phyloP scores from a whole-genome alignment of 2,888 invertebrate genomes.

The Acleris cristana region DNA sequence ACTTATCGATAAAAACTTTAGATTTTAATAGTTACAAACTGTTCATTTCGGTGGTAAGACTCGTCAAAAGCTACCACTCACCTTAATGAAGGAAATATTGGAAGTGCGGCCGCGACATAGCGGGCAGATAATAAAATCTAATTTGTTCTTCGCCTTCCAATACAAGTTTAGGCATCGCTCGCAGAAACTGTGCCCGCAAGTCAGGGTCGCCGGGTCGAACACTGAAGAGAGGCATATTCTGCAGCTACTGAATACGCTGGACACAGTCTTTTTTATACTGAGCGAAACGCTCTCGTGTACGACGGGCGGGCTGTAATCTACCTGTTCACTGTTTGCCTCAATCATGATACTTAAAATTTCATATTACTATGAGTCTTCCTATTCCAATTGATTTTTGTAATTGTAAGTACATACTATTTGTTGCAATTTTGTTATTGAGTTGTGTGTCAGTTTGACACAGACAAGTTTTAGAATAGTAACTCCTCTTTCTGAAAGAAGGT shows the following conservation, averaged over 20 bases:
- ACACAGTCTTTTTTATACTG: constrained; percentile 43
- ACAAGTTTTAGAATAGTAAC: neutral
- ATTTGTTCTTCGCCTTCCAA: constrained; percentile 56
- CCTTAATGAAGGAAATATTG: constrained; percentile 61
- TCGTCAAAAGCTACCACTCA: constrained; percentile 27
- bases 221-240: constrained; percentile 64
- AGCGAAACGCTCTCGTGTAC: constrained; percentile 11
- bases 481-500: constrained; percentile 1
- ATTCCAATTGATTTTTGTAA: neutral
- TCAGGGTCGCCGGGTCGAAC: constrained; percentile 54
- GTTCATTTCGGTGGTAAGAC: no score
- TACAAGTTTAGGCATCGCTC: constrained; percentile 59
- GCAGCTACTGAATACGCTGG: constrained; percentile 53
- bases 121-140: constrained; percentile 61
- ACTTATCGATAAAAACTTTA: no score
- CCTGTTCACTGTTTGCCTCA: constrained; percentile 9
- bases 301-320: neutral
- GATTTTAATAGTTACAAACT: no score
- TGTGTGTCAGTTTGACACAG: neutral
- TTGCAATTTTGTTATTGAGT: neutral
- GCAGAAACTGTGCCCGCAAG: constrained; percentile 69
- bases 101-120: constrained; percentile 58
- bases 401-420: constrained; percentile 1
- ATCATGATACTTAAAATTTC: constrained; percentile 3
- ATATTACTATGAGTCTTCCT: no score